A percentile compares a stretch with the other conserved stretches of the same genome.
These are phyloP conservation scores for Taeniopygia guttata DNA, from an alignment of 2,797 vertebrate genomes.

Conservation along the genomic window DNA sequence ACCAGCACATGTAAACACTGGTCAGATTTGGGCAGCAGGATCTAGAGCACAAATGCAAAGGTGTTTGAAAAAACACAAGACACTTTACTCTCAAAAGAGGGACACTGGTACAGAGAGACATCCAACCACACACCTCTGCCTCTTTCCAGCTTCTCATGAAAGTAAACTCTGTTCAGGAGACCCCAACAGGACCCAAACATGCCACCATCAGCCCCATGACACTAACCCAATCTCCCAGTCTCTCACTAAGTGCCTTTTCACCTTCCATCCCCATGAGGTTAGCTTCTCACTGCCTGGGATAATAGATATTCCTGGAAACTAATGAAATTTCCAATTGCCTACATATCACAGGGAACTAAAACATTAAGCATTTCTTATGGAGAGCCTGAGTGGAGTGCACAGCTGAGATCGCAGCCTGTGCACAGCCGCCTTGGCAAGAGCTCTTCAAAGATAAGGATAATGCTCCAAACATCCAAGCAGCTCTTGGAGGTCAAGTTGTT, in stretches of 20 bases:
- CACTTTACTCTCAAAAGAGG: background rate
- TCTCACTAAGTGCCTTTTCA: background rate
- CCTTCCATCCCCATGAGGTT: background rate
- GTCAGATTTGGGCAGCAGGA: background rate
- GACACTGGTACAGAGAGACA: background rate
- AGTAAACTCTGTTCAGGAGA: background rate
- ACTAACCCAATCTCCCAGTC: background rate
- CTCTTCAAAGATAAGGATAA: conserved; percentile 32
- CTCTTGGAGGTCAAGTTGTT: conserved; percentile 40
- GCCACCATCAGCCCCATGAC: background rate
- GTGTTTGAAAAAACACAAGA: background rate
- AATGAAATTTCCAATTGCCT: background rate
- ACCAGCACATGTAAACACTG: background rate
- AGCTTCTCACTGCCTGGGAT: background rate
- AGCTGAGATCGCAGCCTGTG: background rate
- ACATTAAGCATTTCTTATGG: background rate
- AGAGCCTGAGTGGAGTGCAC: background rate
- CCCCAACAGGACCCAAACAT: accelerated
- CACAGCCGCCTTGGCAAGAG: conserved; percentile 13
- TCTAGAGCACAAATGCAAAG: background rate
- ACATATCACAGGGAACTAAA: background rate
- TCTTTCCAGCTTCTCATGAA: background rate
- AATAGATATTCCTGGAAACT: background rate
- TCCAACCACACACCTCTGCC: background rate
- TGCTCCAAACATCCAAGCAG: conserved; percentile 28